phyloP scores from a whole-genome alignment of 1,140 invertebrate genomes.

The Cyclargus thomasi region DNA sequence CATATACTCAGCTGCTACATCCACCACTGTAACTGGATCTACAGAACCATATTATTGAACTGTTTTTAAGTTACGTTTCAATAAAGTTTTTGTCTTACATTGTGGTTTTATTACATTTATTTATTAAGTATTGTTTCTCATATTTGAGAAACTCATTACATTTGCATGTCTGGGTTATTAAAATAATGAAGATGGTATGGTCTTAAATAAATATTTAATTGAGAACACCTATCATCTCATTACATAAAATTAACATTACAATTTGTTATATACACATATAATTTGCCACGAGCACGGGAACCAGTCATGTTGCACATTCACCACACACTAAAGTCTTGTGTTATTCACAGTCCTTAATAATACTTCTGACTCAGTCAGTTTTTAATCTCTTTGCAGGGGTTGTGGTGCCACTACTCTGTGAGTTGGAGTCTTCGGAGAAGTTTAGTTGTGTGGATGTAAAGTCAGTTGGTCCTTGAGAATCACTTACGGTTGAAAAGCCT shows the following conservation, averaged over 20 bases:
- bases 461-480: conserved; percentile 90
- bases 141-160: too few relatives aligned
- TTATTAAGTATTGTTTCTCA: too few relatives aligned
- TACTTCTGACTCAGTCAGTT: conserved; percentile 73
- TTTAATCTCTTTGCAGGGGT: conserved; percentile 84
- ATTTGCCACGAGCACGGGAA: conserved; percentile 7
- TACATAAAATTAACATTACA: conserved; percentile 11
- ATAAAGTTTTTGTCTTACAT: too few relatives aligned
- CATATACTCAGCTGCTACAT: conserved; percentile 31
- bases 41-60: background rate
- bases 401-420: conserved; percentile 87
- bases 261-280: conserved; percentile 5
- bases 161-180: background rate
- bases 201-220: conserved; percentile 13
- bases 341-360: conserved; percentile 3
- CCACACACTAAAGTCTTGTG: background rate
- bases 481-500: conserved; percentile 93
- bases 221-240: background rate
- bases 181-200: background rate
- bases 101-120: too few relatives aligned
- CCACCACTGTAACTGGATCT: conserved; percentile 31
- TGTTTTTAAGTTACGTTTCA: too few relatives aligned
- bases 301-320: conserved; percentile 1
- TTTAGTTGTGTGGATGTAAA: conserved; percentile 88
- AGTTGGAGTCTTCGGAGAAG: conserved; percentile 93